phyloP scores from a whole-genome alignment of 1,140 invertebrate genomes.

The Cylas formicarius region DNA sequence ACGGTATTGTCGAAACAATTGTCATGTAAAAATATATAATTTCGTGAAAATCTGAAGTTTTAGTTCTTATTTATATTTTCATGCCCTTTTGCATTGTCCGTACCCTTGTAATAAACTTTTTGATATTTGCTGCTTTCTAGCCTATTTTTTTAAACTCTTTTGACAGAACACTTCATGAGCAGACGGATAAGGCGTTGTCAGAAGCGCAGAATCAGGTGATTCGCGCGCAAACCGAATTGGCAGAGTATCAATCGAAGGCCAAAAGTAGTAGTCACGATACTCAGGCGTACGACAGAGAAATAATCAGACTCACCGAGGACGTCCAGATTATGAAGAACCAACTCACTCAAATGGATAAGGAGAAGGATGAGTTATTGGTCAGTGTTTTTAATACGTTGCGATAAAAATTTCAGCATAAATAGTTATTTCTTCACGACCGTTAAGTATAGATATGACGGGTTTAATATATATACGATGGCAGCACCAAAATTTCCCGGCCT shows the following conservation, averaged over 20 bases:
- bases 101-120: not conserved
- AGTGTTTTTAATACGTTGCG: no score
- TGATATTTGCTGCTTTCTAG: not conserved
- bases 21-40: no score
- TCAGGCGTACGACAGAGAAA: constrained; percentile 22
- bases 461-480: no score
- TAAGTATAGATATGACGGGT: no score
- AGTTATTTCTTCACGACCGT: no score
- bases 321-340: constrained; percentile 33
- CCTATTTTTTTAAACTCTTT: not conserved
- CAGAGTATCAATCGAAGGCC: constrained; percentile 29
- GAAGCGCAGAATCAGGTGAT: constrained; percentile 36
- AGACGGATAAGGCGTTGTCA: constrained; percentile 37
- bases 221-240: constrained; percentile 33
- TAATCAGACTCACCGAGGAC: constrained; percentile 30
- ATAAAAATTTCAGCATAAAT: no score
- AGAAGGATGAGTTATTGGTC: constrained; percentile 41
- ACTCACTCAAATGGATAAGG: constrained; percentile 36
- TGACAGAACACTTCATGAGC: constrained; percentile 39
- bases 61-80: not conserved
- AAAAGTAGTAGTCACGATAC: constrained; percentile 14
- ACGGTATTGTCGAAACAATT: no score
- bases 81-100: not conserved
- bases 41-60: no score
- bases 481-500: no score